These are phyloP conservation scores for Leguminivora glycinivorella DNA, from an alignment of 1,140 invertebrate species.

Conservation along the genomic window DNA sequence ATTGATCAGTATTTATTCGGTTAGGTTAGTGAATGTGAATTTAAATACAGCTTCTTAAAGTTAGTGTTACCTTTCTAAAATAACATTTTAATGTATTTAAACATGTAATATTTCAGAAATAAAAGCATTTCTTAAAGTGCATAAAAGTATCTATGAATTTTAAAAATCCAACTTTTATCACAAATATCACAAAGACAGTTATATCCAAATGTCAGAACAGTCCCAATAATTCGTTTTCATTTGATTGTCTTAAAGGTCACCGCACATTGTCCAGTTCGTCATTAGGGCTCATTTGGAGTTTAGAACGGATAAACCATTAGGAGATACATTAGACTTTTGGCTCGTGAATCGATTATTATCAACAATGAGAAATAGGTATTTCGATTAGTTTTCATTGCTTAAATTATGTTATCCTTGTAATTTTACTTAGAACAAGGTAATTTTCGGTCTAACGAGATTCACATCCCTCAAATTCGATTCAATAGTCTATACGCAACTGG, in stretches of 20 bases:
- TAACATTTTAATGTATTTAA: too few relatives aligned
- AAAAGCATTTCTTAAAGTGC: too few relatives aligned
- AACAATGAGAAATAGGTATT: not conserved
- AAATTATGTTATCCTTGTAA: not conserved
- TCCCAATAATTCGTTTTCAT: slow-evolving; percentile 15
- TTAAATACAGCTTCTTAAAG: too few relatives aligned
- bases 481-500: too few relatives aligned
- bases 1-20: too few relatives aligned
- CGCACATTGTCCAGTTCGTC: slow-evolving; percentile 13
- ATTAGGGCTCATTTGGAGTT: slow-evolving; percentile 1
- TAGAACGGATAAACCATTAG: not conserved
- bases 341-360: slow-evolving; percentile 6
- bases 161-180: not conserved
- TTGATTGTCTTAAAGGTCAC: slow-evolving; percentile 17
- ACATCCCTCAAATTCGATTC: too few relatives aligned
- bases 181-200: not conserved
- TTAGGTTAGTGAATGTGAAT: too few relatives aligned
- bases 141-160: not conserved
- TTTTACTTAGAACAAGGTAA: too few relatives aligned
- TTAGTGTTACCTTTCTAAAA: too few relatives aligned
- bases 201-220: slow-evolving; percentile 10
- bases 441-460: too few relatives aligned
- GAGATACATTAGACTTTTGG: not conserved
- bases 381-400: not conserved
- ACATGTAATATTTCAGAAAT: too few relatives aligned